Percentiles rank a stretch among this genome's conserved stretches.
phyloP scores from a whole-genome alignment of 1,140 invertebrate genomes.

The Meteorus sp. region DNA sequence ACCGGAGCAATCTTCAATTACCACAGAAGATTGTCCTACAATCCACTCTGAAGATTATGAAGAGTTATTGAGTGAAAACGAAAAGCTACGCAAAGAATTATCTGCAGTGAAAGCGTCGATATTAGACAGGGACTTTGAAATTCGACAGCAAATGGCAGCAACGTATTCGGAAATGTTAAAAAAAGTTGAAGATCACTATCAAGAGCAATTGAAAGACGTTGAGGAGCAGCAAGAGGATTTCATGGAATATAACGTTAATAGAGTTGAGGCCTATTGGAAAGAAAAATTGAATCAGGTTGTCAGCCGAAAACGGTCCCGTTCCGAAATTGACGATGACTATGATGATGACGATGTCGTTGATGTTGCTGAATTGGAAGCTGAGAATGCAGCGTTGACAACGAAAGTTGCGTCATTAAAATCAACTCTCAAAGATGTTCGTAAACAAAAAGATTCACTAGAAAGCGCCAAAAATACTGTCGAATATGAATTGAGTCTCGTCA shows the following conservation, averaged over 20 bases:
- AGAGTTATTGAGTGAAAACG: constrained; percentile 44
- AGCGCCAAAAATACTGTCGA: constrained; percentile 40
- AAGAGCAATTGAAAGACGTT: constrained; percentile 43
- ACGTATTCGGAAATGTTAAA: constrained; percentile 45
- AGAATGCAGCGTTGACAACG: constrained; percentile 37
- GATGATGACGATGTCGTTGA: constrained; percentile 17
- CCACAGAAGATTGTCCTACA: background rate
- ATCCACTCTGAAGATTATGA: constrained; percentile 41
- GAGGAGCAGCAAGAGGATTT: constrained; percentile 47
- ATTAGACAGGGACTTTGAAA: constrained; percentile 44
- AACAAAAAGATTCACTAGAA: constrained; percentile 36
- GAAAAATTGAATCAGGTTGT: constrained; percentile 38
- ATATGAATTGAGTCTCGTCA: constrained; percentile 39
- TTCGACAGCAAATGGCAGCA: constrained; percentile 48
- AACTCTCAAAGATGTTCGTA: constrained; percentile 35
- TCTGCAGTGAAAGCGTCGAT: constrained; percentile 36
- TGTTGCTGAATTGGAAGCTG: constrained; percentile 35
- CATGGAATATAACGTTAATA: constrained; percentile 42
- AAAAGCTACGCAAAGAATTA: constrained; percentile 46
- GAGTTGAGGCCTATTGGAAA: constrained; percentile 44
- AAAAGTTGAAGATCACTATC: constrained; percentile 42
- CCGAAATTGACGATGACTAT: constrained; percentile 8
- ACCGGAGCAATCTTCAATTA: constrained; percentile 4
- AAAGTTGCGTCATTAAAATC: constrained; percentile 39
- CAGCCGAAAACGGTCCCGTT: constrained; percentile 33